Conservation (phyloP, 92 coral and sea anemone genomes). For the Phenganax stokvisi region DNA sequence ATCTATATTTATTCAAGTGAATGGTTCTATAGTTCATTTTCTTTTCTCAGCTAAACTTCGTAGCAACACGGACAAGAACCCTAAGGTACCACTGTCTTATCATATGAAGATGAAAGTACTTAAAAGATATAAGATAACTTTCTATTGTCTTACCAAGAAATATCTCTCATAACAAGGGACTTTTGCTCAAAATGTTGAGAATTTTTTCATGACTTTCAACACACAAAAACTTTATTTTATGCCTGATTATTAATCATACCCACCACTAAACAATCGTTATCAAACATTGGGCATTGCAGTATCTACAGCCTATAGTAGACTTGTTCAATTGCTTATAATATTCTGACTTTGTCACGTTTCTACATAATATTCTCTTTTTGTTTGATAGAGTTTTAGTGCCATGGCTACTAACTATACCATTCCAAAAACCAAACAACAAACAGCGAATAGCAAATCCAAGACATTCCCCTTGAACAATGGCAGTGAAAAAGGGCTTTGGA, state of each 20-base stretch:
- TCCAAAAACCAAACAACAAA: conserved; percentile 31
- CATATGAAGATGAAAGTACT: no score
- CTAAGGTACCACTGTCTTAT: background rate
- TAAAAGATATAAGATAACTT: no score
- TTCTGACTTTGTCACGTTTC: background rate
- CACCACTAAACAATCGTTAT: background rate
- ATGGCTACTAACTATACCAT: background rate
- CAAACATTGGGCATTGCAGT: no score
- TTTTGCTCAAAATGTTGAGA: background rate
- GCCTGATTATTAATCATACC: no score
- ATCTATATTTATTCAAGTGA: no score
- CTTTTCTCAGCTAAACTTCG: background rate
- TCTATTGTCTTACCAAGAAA: no score
- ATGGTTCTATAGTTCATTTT: background rate
- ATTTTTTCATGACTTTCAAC: no score
- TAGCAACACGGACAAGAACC: conserved; percentile 21
- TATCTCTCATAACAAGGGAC: no score
- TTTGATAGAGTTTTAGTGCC: background rate
- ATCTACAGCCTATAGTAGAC: no score
- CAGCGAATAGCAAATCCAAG: background rate
- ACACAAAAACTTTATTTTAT: no score
- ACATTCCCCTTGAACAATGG: background rate
- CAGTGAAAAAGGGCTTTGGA: background rate
- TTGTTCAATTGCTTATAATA: no score
- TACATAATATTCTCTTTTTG: background rate